Evolutionary conservation across 2,888 invertebrate genomes (phyloP).

Genomic region (Acheta domesticus): DNA sequence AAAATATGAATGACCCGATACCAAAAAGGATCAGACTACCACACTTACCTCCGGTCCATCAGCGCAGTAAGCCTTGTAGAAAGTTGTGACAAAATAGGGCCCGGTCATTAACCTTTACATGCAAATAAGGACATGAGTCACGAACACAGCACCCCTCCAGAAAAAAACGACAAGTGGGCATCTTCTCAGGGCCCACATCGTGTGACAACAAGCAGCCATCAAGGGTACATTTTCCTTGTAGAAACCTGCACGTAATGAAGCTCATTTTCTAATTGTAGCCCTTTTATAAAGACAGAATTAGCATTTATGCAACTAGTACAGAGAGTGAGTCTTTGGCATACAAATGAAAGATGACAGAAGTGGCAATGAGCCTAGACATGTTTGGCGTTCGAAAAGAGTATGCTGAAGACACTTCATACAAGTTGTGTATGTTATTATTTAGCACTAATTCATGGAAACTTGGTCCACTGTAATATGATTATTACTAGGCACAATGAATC

Average conservation of each 20-base stretch:
- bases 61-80: constrained; percentile 77
- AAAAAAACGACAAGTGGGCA: constrained; percentile 90
- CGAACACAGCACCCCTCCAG: constrained; percentile 76
- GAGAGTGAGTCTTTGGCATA: no score
- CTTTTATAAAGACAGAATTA: no score
- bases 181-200: constrained; percentile 77
- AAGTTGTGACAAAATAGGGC: constrained; percentile 80
- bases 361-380: no score
- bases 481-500: no score
- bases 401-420: no score
- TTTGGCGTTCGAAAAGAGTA: no score
- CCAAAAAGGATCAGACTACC: not conserved
- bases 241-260: constrained; percentile 56
- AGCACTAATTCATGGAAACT: no score
- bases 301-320: no score
- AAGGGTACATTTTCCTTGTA: constrained; percentile 76
- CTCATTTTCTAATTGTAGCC: no score
- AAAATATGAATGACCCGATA: not conserved
- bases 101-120: constrained; percentile 79
- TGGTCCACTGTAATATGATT: no score
- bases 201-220: constrained; percentile 77
- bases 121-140: constrained; percentile 79
- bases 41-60: constrained; percentile 63
- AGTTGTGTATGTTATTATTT: no score
- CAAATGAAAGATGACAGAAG: no score